Evolutionary conservation across 2,888 invertebrate genomes (phyloP).

Genomic region (Agrochola macilenta): DNA sequence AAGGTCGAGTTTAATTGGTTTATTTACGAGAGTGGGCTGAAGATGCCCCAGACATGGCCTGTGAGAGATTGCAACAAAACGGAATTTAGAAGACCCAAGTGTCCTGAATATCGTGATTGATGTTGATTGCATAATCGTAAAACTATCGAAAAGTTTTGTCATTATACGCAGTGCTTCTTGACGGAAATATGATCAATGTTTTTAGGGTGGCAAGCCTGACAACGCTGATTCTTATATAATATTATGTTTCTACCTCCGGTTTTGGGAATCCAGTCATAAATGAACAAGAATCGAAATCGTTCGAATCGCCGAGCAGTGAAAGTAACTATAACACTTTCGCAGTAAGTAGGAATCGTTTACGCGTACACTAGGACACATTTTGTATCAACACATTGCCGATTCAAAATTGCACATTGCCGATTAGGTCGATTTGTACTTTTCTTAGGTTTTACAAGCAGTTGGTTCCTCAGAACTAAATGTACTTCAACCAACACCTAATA

Average conservation of each 20-base stretch:
- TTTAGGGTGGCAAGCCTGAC: background rate
- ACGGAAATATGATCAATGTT: background rate
- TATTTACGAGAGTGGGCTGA: background rate
- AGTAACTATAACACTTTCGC: conserved; percentile 21
- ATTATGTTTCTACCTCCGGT: background rate
- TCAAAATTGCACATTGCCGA: background rate
- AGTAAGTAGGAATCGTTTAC: conserved; percentile 8
- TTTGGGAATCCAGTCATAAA: conserved; percentile 9
- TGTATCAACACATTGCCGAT: background rate
- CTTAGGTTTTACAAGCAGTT: background rate
- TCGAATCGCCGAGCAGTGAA: conserved; percentile 24
- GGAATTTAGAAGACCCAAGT: background rate
- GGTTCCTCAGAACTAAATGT: background rate
- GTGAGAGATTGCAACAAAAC: background rate
- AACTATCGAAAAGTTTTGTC: background rate
- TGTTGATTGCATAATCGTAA: background rate
- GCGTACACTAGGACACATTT: background rate
- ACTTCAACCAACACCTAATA: background rate
- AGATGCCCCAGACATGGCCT: no score
- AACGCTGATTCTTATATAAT: background rate
- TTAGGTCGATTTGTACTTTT: background rate
- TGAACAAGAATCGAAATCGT: conserved; percentile 1
- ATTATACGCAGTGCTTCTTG: background rate
- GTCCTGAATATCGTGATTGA: background rate
- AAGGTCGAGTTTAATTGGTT: background rate